Evolutionary conservation across 1,140 invertebrate species (phyloP), one percentile per base, ranked within the genome.

Genomic region (Neocloeon triangulifer): DNA sequence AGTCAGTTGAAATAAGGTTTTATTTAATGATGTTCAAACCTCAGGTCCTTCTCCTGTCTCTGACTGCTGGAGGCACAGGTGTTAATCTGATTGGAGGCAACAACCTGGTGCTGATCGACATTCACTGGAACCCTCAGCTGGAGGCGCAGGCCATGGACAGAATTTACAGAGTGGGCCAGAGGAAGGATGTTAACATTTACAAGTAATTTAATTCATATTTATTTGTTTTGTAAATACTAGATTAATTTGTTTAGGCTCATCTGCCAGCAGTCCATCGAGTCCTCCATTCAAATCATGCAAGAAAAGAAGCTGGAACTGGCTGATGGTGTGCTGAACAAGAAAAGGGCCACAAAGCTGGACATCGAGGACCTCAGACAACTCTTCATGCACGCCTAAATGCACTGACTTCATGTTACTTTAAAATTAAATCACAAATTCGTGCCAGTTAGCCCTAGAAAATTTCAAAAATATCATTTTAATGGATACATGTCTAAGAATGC

Each of bases 101-200:
- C 60, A 80, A 92, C 53, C 55, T 96, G 7, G 67, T 94, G 25
- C 46, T 96, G 3, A 44, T 89, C 2, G 89, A 95, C 53, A 59
- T 85, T 30, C 86, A 94, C 51, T 95, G 88, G 86, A 95, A 95
- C 61, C 88, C 86, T 1, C 84, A 91, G 42, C 55, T 92, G 15
- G 86, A 92, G 54, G 56, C 70, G 4, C 86, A 95, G 50, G 85
- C 86, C 0, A 82, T 80, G 57, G 86, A 94, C 55, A 58, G 86
- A 26, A 74, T 92, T 27, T 86, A 91, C 54, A 59, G 88, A 34
- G 70, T 91, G 27, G 88, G 88, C 0, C 88, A 95, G 48, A 67
- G 49, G 10, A 79, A 74, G 46, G 46, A 64, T 45, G 84, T 91
- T 0, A 60, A 65, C 33, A 69, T 94, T 27, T 84, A 89, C 49